Evolutionary conservation across 2,113 vertebrate genomes (phyloP), one percentile per base, ranked within the genome.

Genomic region (Isichthys henryi): DNA sequence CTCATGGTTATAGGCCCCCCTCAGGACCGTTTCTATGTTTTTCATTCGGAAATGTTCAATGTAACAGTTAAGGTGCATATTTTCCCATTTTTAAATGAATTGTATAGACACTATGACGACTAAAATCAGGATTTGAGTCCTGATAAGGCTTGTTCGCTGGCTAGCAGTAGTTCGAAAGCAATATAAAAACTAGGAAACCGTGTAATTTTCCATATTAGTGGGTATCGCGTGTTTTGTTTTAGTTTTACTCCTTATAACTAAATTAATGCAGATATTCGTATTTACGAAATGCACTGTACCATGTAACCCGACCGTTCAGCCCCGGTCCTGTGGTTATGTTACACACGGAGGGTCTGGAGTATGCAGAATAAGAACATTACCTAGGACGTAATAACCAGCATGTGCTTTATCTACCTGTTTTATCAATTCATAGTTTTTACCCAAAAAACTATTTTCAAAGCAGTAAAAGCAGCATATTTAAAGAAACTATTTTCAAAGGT

Each of bases 31-130:
- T 7, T 43, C 82, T 3, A 84, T 53, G 46, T 86, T 50, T 9
- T 31, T 17, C n/a, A 53, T 19, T 31, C 8, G 15, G 27, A 35
- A 50, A 15, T 86, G 84, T 52, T 31, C 35, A 46, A 31, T 53
- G 49, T 53, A 95, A 88, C 96, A 97, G 95, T 97, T 98, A 92
- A 91, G 94, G 83, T 19, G 74, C 35, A 39, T 80, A 80, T 80
- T 39, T 39, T 8, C 74, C 15, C 0, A 19, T 43, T 80, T 19
- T 43, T 3, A 19, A 39, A 15, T 39, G 5, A 80, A 80, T 13
- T 39, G 6, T 17, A 43, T 43, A 80, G 15, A 17, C 15, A 43
- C 5, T 19, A 15, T 43, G 35, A 43, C 15, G 74, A 39, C 35
- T 80, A 80, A 80, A 39, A 43, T 43, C 1, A n/a, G 2, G 23